phyloP scores from a whole-genome alignment of 2,888 invertebrate genomes.

The Troides aeacus region DNA sequence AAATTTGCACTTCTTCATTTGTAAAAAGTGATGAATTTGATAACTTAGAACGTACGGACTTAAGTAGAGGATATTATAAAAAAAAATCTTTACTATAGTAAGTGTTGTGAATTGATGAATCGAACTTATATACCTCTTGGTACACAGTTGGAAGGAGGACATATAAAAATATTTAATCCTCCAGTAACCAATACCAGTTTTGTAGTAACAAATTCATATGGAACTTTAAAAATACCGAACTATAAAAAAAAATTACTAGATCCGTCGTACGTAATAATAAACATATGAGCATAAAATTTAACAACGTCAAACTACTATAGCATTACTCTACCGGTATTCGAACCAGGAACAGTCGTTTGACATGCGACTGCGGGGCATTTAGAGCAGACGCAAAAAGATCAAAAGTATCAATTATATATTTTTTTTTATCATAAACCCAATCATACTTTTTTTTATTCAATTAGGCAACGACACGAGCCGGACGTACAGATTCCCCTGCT shows the following conservation, averaged over 20 bases:
- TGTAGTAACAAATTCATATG: not conserved
- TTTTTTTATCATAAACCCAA: constrained; percentile 10
- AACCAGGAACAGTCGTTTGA: constrained; percentile 25
- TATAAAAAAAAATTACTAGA: constrained; percentile 2
- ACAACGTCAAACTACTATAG: constrained; percentile 5
- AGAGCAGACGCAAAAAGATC: constrained; percentile 22
- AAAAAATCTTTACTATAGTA: too few relatives aligned
- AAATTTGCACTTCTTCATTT: too few relatives aligned
- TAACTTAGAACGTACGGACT: too few relatives aligned
- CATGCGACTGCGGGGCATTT: constrained; percentile 17
- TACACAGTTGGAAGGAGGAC: too few relatives aligned
- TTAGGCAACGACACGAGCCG: too few relatives aligned
- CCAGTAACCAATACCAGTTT: not conserved
- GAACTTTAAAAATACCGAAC: not conserved
- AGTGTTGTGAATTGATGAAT: too few relatives aligned
- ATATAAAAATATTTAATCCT: not conserved
- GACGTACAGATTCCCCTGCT: too few relatives aligned
- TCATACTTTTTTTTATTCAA: not conserved
- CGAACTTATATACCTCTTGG: too few relatives aligned
- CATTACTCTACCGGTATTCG: constrained; percentile 15
- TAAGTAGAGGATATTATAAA: too few relatives aligned
- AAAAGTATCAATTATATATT: constrained; percentile 4
- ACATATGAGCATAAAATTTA: not conserved
- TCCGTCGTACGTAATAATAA: not conserved
- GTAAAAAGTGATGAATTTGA: too few relatives aligned